These are phyloP conservation scores for Phocoena phocoena DNA, from an alignment of 2,113 vertebrate genomes.

Conservation along the genomic window DNA sequence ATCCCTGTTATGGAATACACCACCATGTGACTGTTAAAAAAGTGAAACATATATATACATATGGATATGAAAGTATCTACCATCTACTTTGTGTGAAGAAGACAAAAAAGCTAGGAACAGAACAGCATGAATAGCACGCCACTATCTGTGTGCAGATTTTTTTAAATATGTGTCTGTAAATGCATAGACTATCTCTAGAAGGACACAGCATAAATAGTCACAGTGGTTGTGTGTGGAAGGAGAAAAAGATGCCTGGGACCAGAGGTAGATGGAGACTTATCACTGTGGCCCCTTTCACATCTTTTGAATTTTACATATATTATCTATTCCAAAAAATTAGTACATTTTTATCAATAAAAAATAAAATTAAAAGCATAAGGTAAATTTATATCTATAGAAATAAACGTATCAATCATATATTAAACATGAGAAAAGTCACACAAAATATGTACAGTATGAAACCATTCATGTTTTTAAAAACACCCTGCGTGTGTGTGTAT, in stretches of 20 bases:
- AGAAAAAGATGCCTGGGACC: not conserved
- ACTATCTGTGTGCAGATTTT: not conserved
- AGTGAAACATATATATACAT: not conserved
- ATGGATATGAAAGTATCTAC: not conserved
- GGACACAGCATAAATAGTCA: not conserved
- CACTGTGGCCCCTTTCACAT: not conserved
- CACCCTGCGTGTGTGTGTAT: not conserved
- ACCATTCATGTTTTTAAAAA: not conserved
- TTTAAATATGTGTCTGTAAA: not conserved
- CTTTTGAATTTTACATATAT: not conserved
- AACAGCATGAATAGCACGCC: not conserved
- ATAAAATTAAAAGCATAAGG: not conserved
- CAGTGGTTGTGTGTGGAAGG: not conserved
- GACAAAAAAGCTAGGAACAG: not conserved
- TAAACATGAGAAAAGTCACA: not conserved
- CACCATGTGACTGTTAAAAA: not conserved
- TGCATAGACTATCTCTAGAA: not conserved
- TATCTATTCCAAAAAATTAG: not conserved
- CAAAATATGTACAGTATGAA: not conserved
- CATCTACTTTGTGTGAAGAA: not conserved
- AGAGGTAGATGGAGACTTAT: not conserved
- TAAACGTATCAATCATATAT: not conserved
- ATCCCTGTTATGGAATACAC: not conserved
- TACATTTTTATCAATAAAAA: not conserved
- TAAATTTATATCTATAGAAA: not conserved